Evolutionary conservation across 2,888 invertebrate genomes (phyloP).

Genomic region (Artemia sinica): DNA sequence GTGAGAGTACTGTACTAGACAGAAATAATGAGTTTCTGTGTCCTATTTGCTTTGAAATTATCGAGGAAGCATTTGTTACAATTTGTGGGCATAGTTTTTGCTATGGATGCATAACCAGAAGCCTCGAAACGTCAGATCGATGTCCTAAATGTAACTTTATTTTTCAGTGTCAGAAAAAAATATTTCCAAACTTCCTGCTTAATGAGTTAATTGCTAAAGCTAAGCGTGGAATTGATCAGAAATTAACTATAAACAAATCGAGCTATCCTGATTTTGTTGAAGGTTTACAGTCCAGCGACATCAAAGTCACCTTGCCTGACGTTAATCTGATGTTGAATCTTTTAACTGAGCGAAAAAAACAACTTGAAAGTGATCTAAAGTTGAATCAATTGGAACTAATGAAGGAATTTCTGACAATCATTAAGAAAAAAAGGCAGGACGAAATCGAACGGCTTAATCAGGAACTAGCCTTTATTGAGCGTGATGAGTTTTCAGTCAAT

Average conservation of each 20-base stretch:
- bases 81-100: conserved; percentile 80
- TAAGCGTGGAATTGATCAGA: conserved; percentile 27
- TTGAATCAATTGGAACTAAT: conserved; percentile 60
- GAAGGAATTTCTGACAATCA: conserved; percentile 60
- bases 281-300: conserved; percentile 48
- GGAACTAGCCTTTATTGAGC: conserved; percentile 56
- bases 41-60: conserved; percentile 72
- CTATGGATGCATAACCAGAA: conserved; percentile 53
- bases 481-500: conserved; percentile 53
- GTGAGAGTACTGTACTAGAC: too few relatives aligned
- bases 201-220: conserved; percentile 62
- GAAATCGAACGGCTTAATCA: conserved; percentile 45
- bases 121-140: conserved; percentile 45
- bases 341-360: conserved; percentile 54
- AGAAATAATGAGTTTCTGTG: conserved; percentile 36
- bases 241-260: background rate
- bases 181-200: conserved; percentile 69
- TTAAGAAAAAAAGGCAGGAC: conserved; percentile 52
- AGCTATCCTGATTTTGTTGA: conserved; percentile 38
- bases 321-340: conserved; percentile 65
- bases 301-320: conserved; percentile 54
- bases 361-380: conserved; percentile 60
- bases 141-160: conserved; percentile 69
- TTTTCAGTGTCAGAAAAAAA: conserved; percentile 48
- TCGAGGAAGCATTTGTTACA: conserved; percentile 75